These are phyloP conservation scores for Buathra laborator DNA, from an alignment of 2,888 invertebrate species.

Conservation along the genomic window DNA sequence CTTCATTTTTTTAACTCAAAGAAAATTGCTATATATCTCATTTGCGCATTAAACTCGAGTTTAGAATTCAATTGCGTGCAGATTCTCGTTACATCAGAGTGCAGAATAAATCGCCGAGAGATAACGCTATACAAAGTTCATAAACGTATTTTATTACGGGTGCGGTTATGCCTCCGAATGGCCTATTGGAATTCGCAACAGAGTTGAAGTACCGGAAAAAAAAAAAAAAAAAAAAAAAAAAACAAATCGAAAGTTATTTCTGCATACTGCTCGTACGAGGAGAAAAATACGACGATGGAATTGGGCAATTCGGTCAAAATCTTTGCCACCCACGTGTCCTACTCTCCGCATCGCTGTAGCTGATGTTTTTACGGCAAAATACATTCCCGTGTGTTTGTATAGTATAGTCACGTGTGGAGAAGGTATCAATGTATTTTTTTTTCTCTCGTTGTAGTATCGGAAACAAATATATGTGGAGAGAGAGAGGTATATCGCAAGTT, in stretches of 20 bases:
- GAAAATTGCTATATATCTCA: conserved; percentile 2
- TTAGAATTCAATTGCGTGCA: conserved; percentile 56
- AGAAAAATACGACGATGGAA: conserved; percentile 1
- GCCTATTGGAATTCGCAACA: background rate
- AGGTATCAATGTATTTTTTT: conserved; percentile 10
- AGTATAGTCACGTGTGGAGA: background rate
- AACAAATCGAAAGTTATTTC: conserved; percentile 33
- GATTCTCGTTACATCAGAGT: conserved; percentile 29
- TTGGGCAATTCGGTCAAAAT: conserved; percentile 57
- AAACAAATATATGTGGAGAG: conserved; percentile 43
- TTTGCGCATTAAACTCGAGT: conserved; percentile 1
- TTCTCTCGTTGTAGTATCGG: conserved; percentile 26
- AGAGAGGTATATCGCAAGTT: conserved; percentile 29
- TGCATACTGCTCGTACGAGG: background rate
- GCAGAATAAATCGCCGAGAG: conserved; percentile 41
- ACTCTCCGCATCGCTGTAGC: background rate
- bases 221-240: background rate
- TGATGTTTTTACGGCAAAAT: background rate
- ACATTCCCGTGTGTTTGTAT: background rate
- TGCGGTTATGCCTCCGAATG: conserved; percentile 9
- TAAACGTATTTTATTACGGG: background rate
- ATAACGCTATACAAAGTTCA: conserved; percentile 18
- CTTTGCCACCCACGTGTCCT: conserved; percentile 54
- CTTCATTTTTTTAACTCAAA: background rate
- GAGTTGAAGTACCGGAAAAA: background rate